Conservation (phyloP, 2,797 vertebrate genomes). For the Pristis pectinata region DNA sequence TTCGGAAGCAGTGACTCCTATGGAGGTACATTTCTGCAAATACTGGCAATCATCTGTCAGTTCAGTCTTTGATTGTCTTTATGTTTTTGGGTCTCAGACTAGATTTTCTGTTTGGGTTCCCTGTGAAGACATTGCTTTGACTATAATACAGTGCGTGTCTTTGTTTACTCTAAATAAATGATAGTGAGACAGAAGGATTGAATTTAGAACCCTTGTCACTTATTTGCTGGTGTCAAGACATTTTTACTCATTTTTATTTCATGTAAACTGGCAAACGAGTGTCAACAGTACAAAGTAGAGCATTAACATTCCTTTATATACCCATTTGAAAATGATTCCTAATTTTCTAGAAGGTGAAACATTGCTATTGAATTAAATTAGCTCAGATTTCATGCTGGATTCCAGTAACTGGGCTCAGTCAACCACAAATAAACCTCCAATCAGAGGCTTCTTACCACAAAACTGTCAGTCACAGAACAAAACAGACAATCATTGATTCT, state of each 20-base stretch:
- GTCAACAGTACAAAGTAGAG: not conserved
- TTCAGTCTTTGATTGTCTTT: not conserved
- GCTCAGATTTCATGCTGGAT: not conserved
- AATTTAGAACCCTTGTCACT: not conserved
- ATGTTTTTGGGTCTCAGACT: not conserved
- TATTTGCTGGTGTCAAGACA: not conserved
- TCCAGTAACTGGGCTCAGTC: not conserved
- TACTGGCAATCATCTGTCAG: not conserved
- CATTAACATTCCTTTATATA: not conserved
- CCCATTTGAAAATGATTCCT: not conserved
- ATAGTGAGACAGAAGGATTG: not conserved
- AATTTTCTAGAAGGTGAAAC: not conserved
- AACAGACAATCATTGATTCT: conserved; percentile 11
- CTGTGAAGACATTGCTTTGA: not conserved
- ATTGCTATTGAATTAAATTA: not conserved
- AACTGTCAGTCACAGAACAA: not conserved
- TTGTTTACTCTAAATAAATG: not conserved
- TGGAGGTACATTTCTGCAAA: not conserved
- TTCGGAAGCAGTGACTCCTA: not conserved
- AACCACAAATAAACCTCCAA: conserved; percentile 20
- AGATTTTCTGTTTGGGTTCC: not conserved
- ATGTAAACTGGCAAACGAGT: not conserved
- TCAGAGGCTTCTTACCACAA: not conserved
- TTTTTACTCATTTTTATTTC: not conserved
- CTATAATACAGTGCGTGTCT: not conserved